A percentile compares a stretch with the other conserved stretches of the same genome.
These are phyloP conservation scores for Trileptium ribeirensis DNA, from an alignment of 2,888 invertebrate genomes.

Conservation along the genomic window DNA sequence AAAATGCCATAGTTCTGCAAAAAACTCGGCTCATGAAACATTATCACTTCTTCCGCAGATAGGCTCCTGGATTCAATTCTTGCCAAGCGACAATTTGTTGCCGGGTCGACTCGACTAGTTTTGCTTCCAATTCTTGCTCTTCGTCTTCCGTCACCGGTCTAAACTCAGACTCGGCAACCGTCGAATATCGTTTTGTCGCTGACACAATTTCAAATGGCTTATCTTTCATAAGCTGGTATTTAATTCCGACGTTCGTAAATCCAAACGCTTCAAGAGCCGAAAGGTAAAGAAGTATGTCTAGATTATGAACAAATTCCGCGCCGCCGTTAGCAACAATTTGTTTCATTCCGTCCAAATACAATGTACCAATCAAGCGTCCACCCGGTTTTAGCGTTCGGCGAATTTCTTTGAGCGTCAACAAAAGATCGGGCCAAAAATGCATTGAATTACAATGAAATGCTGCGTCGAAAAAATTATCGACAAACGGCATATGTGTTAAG, in stretches of 20 bases:
- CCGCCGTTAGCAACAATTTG: conserved; percentile 29
- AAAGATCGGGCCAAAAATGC: conserved; percentile 47
- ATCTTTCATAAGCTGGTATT: conserved; percentile 16
- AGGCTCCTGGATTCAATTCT: too few species aligned
- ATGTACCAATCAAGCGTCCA: conserved; percentile 41
- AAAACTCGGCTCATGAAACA: too few species aligned
- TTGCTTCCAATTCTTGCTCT: not conserved
- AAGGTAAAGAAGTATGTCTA: conserved; percentile 44
- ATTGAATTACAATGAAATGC: conserved; percentile 48
- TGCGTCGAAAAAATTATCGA: conserved; percentile 42
- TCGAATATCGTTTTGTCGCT: not conserved
- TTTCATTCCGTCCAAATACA: conserved; percentile 35
- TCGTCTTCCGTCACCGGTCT: not conserved
- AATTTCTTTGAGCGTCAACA: conserved; percentile 39
- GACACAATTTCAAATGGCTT: conserved; percentile 19
- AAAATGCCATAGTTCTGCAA: too few species aligned
- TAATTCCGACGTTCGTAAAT: conserved; percentile 40
- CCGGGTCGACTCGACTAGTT: not conserved
- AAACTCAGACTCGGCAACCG: not conserved
- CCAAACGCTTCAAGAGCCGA: conserved; percentile 39
- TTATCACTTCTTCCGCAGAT: too few species aligned
- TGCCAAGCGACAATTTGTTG: too few species aligned
- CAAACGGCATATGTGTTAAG: conserved; percentile 39
- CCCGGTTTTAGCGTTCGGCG: conserved; percentile 46
- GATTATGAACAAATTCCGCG: conserved; percentile 35